A percentile compares a stretch with the other conserved stretches of the same genome.
phyloP scores from a whole-genome alignment of 2,797 vertebrate genomes.

The Coracias cyanogaster region DNA sequence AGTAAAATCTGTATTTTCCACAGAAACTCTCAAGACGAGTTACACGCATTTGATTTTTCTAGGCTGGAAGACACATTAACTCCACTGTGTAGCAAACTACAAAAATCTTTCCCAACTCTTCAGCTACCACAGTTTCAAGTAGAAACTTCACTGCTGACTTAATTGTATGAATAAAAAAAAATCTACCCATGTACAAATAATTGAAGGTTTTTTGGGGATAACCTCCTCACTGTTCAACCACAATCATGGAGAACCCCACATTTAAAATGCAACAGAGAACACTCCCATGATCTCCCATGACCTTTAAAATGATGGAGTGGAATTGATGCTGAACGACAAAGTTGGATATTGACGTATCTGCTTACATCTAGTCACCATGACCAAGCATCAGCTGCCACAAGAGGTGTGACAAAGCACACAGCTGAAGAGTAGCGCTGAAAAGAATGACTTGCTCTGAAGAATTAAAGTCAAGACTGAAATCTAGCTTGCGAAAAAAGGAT shows the following conservation, averaged over 20 bases:
- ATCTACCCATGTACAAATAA: neutral
- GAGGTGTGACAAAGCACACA: neutral
- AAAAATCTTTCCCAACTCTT: neutral
- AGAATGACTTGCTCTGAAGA: neutral
- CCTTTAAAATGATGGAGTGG: neutral
- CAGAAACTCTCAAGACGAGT: neutral
- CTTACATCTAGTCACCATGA: neutral
- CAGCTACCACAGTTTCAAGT: neutral
- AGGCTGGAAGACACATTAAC: neutral
- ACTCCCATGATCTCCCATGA: neutral
- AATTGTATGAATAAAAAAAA: neutral
- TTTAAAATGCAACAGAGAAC: neutral
- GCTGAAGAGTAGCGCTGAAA: neutral
- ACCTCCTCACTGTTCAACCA: neutral
- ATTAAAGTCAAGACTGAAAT: neutral
- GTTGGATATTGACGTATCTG: neutral
- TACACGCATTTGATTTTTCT: neutral
- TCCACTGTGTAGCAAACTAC: neutral
- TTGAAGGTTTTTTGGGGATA: neutral
- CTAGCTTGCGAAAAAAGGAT: neutral
- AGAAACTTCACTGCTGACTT: neutral
- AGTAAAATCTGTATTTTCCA: neutral
- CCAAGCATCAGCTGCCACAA: neutral
- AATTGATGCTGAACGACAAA: neutral
- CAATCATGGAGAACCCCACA: accelerated